These are phyloP conservation scores for Cantharis lateralis DNA, from an alignment of 2,888 invertebrate genomes.

Conservation along the genomic window DNA sequence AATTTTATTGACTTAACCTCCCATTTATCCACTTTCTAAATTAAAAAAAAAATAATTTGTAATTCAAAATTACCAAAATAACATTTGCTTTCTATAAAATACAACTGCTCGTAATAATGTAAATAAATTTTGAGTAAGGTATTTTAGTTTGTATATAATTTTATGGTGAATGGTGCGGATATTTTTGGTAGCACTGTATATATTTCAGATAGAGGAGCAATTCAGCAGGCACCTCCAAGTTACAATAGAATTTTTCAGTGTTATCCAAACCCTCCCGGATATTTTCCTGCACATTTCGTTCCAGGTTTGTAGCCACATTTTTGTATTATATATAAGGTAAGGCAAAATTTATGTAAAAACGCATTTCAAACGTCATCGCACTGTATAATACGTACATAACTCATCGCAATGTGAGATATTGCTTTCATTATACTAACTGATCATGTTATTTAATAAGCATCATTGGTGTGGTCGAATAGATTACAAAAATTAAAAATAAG, in stretches of 20 bases:
- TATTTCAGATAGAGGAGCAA: conserved; percentile 67
- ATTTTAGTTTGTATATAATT: not conserved
- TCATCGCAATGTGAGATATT: not conserved
- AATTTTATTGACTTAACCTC: not conserved
- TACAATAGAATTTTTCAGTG: conserved; percentile 67
- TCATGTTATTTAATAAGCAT: not conserved
- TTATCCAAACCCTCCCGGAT: conserved; percentile 55
- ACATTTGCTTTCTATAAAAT: not conserved
- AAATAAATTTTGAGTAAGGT: not conserved
- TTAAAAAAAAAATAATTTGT: not conserved
- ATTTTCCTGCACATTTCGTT: conserved; percentile 50
- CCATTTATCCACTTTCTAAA: not conserved
- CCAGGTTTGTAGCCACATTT: conserved; percentile 43
- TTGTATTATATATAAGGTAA: not conserved
- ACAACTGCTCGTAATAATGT: not conserved
- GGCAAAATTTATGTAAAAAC: not conserved
- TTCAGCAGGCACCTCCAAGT: conserved; percentile 63
- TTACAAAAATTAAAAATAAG: not conserved
- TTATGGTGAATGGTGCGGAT: conserved; percentile 7
- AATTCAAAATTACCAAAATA: not conserved
- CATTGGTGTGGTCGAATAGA: too few relatives aligned
- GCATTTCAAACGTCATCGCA: not conserved
- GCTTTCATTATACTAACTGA: not conserved
- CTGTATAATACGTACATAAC: not conserved
- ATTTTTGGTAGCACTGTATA: conserved; percentile 37